phyloP scores from a whole-genome alignment of 2,113 vertebrate genomes.

The Pyrgilauda ruficollis region DNA sequence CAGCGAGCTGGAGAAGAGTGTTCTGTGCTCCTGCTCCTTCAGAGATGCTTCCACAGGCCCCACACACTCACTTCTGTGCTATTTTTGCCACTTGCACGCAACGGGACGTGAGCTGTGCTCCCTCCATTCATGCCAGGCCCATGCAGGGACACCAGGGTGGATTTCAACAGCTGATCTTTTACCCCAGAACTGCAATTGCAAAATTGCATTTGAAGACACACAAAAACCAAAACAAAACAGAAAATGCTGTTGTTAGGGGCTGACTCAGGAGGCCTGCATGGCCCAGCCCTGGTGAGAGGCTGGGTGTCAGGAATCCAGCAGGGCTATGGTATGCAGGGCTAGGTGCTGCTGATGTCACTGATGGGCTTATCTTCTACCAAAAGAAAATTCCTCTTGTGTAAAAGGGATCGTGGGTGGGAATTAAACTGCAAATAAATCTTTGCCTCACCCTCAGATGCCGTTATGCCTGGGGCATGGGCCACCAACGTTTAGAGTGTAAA shows the following conservation, averaged over 20 bases:
- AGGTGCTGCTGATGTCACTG: slow-evolving; percentile 49
- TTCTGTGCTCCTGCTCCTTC: neutral
- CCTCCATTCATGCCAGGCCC: neutral
- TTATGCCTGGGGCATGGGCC: neutral
- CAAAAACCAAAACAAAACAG: slow-evolving; percentile 44
- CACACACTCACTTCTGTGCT: neutral
- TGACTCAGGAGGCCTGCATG: slow-evolving; percentile 34
- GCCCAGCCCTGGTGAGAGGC: slow-evolving; percentile 20
- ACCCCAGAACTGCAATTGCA: neutral
- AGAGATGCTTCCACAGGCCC: neutral
- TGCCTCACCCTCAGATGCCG: neutral
- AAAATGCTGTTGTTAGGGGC: slow-evolving; percentile 54
- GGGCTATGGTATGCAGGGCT: slow-evolving; percentile 13
- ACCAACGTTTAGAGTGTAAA: neutral
- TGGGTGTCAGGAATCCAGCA: slow-evolving; percentile 16
- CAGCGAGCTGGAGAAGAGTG: neutral
- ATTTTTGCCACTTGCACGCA: neutral
- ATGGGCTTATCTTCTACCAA: slow-evolving; percentile 33
- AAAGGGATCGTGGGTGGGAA: slow-evolving; percentile 34
- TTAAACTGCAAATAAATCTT: slow-evolving; percentile 22
- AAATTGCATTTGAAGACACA: neutral
- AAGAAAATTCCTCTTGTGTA: neutral
- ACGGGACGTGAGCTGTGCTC: neutral
- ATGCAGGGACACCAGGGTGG: neutral
- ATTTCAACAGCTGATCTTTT: slow-evolving; percentile 23